Evolutionary conservation across 1,140 invertebrate genomes (phyloP), one percentile per base, ranked within the genome.

Genomic region (Platyura marginata): DNA sequence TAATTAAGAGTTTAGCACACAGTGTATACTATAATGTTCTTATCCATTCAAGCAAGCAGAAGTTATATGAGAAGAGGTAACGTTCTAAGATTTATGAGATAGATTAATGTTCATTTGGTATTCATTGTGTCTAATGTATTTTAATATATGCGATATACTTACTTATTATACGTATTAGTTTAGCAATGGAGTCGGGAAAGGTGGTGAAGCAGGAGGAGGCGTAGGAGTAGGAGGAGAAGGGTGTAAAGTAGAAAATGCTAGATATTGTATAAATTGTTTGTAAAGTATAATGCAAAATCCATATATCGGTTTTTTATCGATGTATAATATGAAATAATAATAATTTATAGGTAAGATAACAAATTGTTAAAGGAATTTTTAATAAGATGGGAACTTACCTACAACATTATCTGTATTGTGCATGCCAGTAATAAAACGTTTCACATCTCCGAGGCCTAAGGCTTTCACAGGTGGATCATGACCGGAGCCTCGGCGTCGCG

Each of bases 361-460:
- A n/a, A n/a, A n/a, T n/a, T n/a, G n/a, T n/a, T n/a, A n/a, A n/a
- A 13, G 32, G 32, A 34, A 34, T 34, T 11, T 4, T 4, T 34
- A 34, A 34, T 15, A n/a, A n/a, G n/a, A n/a, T n/a, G n/a, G n/a
- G 16, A 38, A 20, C 36, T 3, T 20, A 40, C 38, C 38, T 21
- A 21, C 9, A 13, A 23, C 6, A 23, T 21, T 40, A 13, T 40
- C 38, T n/a, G 21, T 40, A 23, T 23, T 23, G 21, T 40, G 38
- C 38, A 40, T 40, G 10, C 21, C 21, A 21, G n/a, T 18, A 21
- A 21, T 40, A 16, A n/a, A 40, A 22, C 38, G 20, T n/a, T 40
- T 40, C 3, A 40, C 38, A 13, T 40, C 38, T 40, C 38, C 38
- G 38, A 40, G 38, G 38, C 38, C 38, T 23, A 40, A 40, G 23